Percentiles rank a stretch among this genome's conserved stretches.
Conservation (phyloP, 1,140 invertebrate species). For the Drosophila persimilis region DNA sequence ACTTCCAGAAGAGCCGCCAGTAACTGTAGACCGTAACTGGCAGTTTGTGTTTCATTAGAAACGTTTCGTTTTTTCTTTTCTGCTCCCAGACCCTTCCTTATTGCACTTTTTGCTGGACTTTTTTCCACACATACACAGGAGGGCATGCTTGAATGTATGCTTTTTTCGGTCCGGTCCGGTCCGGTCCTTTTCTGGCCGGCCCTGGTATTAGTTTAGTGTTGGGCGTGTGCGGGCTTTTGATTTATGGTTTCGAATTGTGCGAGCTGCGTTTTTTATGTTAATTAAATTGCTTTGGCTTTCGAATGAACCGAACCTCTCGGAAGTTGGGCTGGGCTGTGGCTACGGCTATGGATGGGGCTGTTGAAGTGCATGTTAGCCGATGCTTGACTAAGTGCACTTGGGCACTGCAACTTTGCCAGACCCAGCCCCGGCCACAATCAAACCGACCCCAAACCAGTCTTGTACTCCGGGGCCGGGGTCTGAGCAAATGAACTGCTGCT, state of each 20-base stretch:
- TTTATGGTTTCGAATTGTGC: conserved; percentile 68
- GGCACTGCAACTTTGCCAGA: conserved; percentile 3
- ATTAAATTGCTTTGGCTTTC: conserved; percentile 65
- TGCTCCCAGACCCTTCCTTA: conserved; percentile 4
- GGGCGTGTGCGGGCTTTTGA: conserved; percentile 63
- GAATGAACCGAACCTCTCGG: conserved; percentile 12
- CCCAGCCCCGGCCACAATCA: conserved; percentile 1
- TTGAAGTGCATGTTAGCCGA: conserved; percentile 46
- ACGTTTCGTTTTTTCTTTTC: conserved; percentile 5
- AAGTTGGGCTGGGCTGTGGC: conserved; percentile 1
- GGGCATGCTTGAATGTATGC: neutral
- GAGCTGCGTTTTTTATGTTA: conserved; percentile 72
- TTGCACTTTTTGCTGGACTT: conserved; percentile 34
- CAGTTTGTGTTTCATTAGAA: conserved; percentile 52
- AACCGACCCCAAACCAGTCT: conserved; percentile 12
- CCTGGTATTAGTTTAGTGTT: conserved; percentile 51
- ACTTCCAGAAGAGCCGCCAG: conserved; percentile 22
- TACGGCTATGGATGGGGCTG: neutral
- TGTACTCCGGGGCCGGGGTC: conserved; percentile 14
- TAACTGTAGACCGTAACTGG: conserved; percentile 29
- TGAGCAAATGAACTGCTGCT: conserved; percentile 55
- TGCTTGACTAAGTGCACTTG: conserved; percentile 42
- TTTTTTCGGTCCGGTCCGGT: conserved; percentile 8
- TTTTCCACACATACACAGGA: conserved; percentile 25
- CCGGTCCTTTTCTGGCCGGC: neutral